Percentiles rank a stretch among this genome's conserved stretches.
These are phyloP conservation scores for Scomber scombrus DNA, from an alignment of 2,113 vertebrate species.

Conservation along the genomic window DNA sequence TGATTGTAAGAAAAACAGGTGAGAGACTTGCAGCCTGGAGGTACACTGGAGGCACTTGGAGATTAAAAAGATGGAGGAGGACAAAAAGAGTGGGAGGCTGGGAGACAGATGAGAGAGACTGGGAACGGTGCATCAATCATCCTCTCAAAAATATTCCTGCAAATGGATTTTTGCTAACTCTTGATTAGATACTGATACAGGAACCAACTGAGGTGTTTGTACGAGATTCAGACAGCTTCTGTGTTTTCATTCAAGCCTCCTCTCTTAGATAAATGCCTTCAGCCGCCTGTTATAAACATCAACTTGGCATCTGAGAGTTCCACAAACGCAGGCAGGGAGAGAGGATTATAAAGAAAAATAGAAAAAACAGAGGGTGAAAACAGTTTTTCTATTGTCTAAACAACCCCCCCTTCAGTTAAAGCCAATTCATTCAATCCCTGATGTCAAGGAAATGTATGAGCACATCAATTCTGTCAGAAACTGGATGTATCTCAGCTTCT, in stretches of 20 bases:
- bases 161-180: neutral
- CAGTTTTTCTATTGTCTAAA: conserved; percentile 1
- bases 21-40: conserved; percentile 68
- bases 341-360: neutral
- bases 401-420: neutral
- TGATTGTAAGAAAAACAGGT: conserved; percentile 24
- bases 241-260: conserved; percentile 6
- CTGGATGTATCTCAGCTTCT: neutral
- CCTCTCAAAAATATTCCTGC: neutral
- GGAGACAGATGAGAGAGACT: conserved; percentile 24
- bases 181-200: neutral
- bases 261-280: conserved; percentile 16
- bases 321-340: neutral
- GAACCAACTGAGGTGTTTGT: neutral
- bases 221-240: neutral
- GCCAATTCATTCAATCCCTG: neutral
- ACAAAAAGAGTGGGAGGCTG: conserved; percentile 56
- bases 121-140: neutral
- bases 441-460: conserved; percentile 14
- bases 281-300: conserved; percentile 30
- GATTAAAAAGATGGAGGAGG: conserved; percentile 21
- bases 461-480: conserved; percentile 14
- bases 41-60: conserved; percentile 12
- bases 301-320: conserved; percentile 4
- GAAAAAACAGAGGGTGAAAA: neutral